phyloP scores from a whole-genome alignment of 30 jellyfish, hydroid and myxozoan genomes.

The Sanderia malayensis region DNA sequence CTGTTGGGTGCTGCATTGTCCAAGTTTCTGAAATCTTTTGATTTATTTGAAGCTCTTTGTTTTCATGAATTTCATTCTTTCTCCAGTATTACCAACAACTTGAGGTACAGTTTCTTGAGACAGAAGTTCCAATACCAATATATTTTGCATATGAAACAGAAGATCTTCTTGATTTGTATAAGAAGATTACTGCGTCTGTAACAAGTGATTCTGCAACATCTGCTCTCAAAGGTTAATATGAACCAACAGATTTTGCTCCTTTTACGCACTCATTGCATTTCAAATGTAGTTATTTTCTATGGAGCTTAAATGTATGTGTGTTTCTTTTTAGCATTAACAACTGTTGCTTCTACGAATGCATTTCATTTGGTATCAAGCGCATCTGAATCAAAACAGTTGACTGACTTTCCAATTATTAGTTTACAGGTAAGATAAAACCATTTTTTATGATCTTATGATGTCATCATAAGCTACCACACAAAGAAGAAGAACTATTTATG shows the following conservation, averaged over 20 bases:
- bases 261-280: too few relatives aligned
- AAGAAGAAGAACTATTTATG: too few relatives aligned
- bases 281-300: too few relatives aligned
- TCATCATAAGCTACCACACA: too few relatives aligned
- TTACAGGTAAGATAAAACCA: constrained; percentile 85
- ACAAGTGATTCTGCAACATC: constrained; percentile 90
- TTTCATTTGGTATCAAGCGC: constrained; percentile 82
- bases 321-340: constrained; percentile 62
- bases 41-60: too few relatives aligned
- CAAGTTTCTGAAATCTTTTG: too few relatives aligned
- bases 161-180: constrained; percentile 54
- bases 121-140: constrained; percentile 86
- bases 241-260: too few relatives aligned
- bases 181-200: constrained; percentile 67
- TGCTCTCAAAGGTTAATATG: constrained; percentile 90
- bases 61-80: not conserved
- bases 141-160: constrained; percentile 84
- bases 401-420: constrained; percentile 85
- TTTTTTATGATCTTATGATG: too few relatives aligned
- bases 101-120: constrained; percentile 67
- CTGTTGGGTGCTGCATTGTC: too few relatives aligned
- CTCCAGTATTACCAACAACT: constrained; percentile 68
- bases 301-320: too few relatives aligned
- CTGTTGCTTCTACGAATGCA: constrained; percentile 91
- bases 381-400: constrained; percentile 69